Base-by-base conservation (phyloP, 2,888 invertebrate genomes). In the Amiota minor region DNA sequence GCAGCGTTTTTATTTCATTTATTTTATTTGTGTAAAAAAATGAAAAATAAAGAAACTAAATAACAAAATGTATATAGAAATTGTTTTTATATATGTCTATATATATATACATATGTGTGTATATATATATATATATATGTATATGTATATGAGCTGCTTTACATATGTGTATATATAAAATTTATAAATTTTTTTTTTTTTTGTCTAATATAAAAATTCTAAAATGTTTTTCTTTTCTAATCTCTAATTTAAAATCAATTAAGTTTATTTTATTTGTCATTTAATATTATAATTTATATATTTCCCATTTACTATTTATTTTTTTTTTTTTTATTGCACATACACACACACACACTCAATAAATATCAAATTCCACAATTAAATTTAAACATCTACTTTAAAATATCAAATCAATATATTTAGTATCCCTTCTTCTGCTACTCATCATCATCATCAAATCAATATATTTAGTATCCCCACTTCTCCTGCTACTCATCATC, bases 81-180 rank as follows among this genome's bases (percentile, higher is more conserved):
- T n/a, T n/a, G n/a, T n/a, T n/a, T 45, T 67, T 81, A 73, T 76
- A 76, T 77, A 80, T 73, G n/a, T 82, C 14, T 76, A 81, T 78
- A 85, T 85, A 82, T 85, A 82, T 35, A 8, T 35, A 6, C 6
- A 0, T 35, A 8, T 35, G 35, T 35, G 35, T 35, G 6, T 35
- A 6, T 35, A 8, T 23, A 3, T 23, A 3, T 23, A 3, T 23
- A 3, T 23, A 3, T 23, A 3, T 23, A 23, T 23, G 1, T 23
- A 3, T 23, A 23, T 23, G 3, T 23, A 23, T 23, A 35, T 35
- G 35, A 35, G 35, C 35, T 35, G 35, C 35, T 35, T 23, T 35
- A 35, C 2, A 35, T 35, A 35, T n/a, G n/a, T n/a, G n/a, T n/a
- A n/a, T n/a, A 35, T 6, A 35, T 6, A 6, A 35, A 35, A 6